A percentile compares a stretch with the other conserved stretches of the same genome.
phyloP scores from a whole-genome alignment of 2,113 vertebrate species.

The Takifugu flavidus region DNA sequence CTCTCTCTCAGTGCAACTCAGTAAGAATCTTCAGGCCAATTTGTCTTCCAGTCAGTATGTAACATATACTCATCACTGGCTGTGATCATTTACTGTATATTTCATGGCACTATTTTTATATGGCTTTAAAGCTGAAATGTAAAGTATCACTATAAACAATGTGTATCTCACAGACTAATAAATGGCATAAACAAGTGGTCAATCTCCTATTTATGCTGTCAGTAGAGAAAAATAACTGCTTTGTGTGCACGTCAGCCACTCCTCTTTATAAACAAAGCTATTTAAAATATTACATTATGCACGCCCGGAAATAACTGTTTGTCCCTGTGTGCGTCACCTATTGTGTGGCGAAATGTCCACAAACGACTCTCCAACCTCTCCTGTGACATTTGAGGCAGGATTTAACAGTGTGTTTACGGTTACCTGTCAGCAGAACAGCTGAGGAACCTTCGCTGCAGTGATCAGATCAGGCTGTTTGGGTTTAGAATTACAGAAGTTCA shows the following conservation, averaged over 20 bases:
- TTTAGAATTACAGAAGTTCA: conserved; percentile 2
- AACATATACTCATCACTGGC: conserved; percentile 7
- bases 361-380: conserved; percentile 25
- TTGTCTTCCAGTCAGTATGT: conserved; percentile 6
- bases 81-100: conserved; percentile 6
- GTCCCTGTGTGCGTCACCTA: conserved; percentile 67
- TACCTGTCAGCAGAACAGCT: conserved; percentile 41
- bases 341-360: conserved; percentile 63
- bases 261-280: conserved; percentile 57
- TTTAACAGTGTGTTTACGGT: conserved; percentile 57
- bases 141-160: conserved; percentile 22
- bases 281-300: conserved; percentile 41
- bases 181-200: conserved; percentile 1
- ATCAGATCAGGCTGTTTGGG: neutral
- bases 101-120: conserved; percentile 18
- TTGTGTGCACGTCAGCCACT: conserved; percentile 25
- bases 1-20: conserved; percentile 17
- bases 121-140: conserved; percentile 34
- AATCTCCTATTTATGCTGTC: conserved; percentile 30
- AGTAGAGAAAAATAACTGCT: conserved; percentile 50
- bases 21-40: neutral
- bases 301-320: conserved; percentile 57
- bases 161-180: conserved; percentile 7
- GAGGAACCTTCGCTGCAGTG: conserved; percentile 5
- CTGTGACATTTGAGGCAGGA: conserved; percentile 9